Percentiles rank a stretch among this genome's conserved stretches.
Evolutionary conservation across 2,113 vertebrate species (phyloP).

Genomic region (Colinus virginianus): DNA sequence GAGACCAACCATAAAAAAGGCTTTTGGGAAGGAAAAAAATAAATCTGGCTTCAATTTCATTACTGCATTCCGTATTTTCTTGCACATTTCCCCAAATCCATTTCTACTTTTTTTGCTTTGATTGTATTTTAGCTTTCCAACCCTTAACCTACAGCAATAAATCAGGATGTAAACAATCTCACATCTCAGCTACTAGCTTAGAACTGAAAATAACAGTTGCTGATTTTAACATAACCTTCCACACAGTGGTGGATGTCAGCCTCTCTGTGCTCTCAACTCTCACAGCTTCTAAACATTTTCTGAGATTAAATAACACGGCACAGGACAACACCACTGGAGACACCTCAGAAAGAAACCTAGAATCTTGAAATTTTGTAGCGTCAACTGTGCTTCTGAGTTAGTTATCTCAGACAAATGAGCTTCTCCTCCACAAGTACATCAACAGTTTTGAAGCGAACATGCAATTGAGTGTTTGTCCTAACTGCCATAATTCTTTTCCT

Average conservation of each 20-base stretch:
- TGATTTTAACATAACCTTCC: not conserved
- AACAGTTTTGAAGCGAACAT: not conserved
- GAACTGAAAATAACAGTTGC: not conserved
- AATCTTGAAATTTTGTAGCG: not conserved
- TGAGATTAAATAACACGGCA: not conserved
- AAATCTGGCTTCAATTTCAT: not conserved
- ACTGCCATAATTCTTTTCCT: not conserved
- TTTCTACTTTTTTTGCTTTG: not conserved
- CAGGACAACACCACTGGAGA: not conserved
- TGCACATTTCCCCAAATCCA: not conserved
- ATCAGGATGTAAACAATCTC: not conserved
- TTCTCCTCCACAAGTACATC: not conserved
- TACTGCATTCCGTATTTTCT: not conserved
- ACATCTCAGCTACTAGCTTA: not conserved
- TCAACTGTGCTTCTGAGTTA: not conserved
- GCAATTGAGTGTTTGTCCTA: not conserved
- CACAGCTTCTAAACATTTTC: not conserved
- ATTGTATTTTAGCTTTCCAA: not conserved
- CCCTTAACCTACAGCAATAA: accelerated
- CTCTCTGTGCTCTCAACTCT: not conserved
- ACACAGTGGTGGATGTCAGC: accelerated
- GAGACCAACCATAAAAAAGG: not conserved
- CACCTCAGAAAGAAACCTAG: not conserved
- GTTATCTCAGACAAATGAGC: not conserved
- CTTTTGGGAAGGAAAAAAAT: not conserved